A percentile compares a stretch with the other conserved stretches of the same genome.
phyloP scores from a whole-genome alignment of 2,888 invertebrate species.

The Epirrhoe alternata region DNA sequence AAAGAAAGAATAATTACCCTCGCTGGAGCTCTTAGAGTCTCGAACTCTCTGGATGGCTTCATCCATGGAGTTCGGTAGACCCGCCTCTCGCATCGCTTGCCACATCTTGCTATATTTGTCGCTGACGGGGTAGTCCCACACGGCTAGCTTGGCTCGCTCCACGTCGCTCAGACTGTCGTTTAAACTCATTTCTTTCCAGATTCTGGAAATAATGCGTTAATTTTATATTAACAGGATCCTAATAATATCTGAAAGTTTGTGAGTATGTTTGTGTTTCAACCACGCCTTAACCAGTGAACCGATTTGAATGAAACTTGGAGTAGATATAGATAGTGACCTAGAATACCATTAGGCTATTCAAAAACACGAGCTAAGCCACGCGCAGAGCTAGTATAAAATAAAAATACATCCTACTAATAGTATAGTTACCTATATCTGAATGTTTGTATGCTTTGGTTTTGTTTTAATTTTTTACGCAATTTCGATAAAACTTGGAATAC shows the following conservation, averaged over 20 bases:
- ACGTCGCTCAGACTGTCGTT: constrained; percentile 96
- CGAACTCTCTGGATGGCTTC: constrained; percentile 90
- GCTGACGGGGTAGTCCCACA: constrained; percentile 99
- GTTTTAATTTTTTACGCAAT: no score
- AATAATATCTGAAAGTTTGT: neutral
- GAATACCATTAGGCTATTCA: no score
- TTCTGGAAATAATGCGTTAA: constrained; percentile 80
- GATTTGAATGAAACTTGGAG: no score
- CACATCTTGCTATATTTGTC: constrained; percentile 99
- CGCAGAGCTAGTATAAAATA: no score
- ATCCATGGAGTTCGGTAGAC: constrained; percentile 90
- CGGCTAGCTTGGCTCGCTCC: constrained; percentile 96
- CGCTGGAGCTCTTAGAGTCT: constrained; percentile 88
- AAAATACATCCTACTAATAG: no score
- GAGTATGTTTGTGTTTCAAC: no score
- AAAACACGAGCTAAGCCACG: no score
- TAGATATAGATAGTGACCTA: no score
- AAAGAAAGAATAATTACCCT: constrained; percentile 52
- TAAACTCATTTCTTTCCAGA: constrained; percentile 99
- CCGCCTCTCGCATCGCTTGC: constrained; percentile 96
- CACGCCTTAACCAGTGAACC: no score
- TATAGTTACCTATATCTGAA: no score
- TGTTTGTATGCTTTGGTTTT: no score
- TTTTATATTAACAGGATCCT: neutral
- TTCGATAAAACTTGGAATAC: no score